Percentiles rank a stretch among this genome's conserved stretches.
Evolutionary conservation across 2,888 invertebrate genomes (phyloP).

Genomic region (Coelogynopora nodosa): DNA sequence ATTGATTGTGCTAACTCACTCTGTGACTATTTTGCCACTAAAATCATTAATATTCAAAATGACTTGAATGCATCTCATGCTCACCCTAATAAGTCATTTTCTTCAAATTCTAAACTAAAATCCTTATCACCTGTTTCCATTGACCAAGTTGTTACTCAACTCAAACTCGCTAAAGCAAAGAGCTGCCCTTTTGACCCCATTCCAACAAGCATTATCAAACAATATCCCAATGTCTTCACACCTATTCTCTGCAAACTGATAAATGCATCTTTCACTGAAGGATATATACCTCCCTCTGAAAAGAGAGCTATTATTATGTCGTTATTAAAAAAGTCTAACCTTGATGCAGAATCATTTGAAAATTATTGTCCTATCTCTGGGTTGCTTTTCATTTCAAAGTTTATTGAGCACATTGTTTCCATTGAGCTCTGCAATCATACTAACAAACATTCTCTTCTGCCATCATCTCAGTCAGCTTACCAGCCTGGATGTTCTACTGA

Average conservation of each 20-base stretch:
- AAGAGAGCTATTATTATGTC: background rate
- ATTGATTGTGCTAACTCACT: background rate
- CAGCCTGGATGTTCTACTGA: conserved; percentile 25
- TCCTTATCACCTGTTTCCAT: no score
- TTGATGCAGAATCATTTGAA: background rate
- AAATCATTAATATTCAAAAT: conserved; percentile 9
- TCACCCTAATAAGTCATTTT: conserved; percentile 13
- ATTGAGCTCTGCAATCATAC: conserved; percentile 17
- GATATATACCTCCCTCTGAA: background rate
- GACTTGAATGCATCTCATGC: background rate
- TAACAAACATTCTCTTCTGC: conserved; percentile 4
- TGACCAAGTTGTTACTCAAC: no score
- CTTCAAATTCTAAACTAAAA: no score
- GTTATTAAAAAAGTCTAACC: background rate
- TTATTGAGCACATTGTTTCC: background rate
- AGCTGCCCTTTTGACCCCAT: conserved; percentile 5
- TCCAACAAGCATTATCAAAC: background rate
- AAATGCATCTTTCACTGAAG: background rate
- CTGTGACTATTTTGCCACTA: background rate
- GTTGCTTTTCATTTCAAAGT: background rate
- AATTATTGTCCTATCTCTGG: conserved; percentile 22
- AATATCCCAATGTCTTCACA: background rate
- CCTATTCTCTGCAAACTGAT: background rate
- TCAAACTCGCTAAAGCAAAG: conserved; percentile 15
- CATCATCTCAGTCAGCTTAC: conserved; percentile 24